Conservation (phyloP, 2,113 vertebrate species). For the Lota lota region DNA sequence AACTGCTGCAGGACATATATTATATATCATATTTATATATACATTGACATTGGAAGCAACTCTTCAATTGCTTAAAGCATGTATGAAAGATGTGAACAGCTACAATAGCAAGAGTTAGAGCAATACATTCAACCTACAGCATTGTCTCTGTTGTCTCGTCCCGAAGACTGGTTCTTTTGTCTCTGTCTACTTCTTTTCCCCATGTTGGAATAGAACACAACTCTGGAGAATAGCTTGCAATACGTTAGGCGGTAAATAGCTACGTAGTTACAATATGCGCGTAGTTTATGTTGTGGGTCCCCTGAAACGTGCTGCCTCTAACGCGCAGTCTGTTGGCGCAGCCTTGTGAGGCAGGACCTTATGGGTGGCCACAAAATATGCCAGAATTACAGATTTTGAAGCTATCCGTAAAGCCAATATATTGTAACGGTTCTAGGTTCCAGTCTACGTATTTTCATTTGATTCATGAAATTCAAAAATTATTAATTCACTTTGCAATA, state of each 20-base stretch:
- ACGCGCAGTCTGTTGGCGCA: slow-evolving; percentile 28
- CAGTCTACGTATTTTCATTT: not conserved
- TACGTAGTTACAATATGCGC: not conserved
- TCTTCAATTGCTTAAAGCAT: too few relatives aligned
- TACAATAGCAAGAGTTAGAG: slow-evolving; percentile 9
- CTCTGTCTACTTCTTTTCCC: slow-evolving; percentile 74
- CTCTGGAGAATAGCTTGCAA: slow-evolving; percentile 41
- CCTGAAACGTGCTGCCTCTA: slow-evolving; percentile 42
- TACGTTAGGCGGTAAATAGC: slow-evolving; percentile 15
- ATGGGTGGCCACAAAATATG: slow-evolving; percentile 20
- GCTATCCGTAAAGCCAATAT: not conserved
- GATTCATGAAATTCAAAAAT: not conserved
- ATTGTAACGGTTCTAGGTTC: not conserved
- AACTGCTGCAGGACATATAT: too few relatives aligned
- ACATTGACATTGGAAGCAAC: not conserved
- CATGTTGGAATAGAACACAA: slow-evolving; percentile 57
- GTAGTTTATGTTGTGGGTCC: not conserved
- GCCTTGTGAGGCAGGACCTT: slow-evolving; percentile 61
- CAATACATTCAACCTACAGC: slow-evolving; percentile 60
- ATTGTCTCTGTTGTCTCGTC: slow-evolving; percentile 69
- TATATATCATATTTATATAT: not conserved
- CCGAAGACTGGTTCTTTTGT: slow-evolving; percentile 57
- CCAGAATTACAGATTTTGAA: slow-evolving; percentile 17
- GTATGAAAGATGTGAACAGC: not conserved
- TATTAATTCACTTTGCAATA: not conserved